These are phyloP conservation scores for Volucella inanis DNA, from an alignment of 2,888 invertebrate genomes.

Conservation along the genomic window DNA sequence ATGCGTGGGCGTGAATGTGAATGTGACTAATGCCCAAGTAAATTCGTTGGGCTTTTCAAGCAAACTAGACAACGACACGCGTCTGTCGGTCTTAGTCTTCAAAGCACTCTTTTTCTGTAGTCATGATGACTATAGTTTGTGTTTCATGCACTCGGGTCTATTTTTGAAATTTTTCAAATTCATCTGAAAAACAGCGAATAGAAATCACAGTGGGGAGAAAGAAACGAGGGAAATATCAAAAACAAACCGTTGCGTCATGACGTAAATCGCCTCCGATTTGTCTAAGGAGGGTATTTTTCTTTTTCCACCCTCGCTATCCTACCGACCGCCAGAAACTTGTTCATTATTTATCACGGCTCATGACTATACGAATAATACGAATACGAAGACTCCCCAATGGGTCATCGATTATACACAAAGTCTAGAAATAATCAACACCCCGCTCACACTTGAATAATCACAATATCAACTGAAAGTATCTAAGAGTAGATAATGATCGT, in stretches of 20 bases:
- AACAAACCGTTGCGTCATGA: neutral
- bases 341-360: neutral
- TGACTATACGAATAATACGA: too few species aligned
- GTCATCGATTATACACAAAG: constrained; percentile 61
- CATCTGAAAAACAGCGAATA: neutral
- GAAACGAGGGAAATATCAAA: neutral
- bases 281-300: neutral
- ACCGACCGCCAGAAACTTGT: neutral
- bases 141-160: constrained; percentile 17
- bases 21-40: constrained; percentile 35
- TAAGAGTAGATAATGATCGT: constrained; percentile 21
- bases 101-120: neutral
- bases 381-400: constrained; percentile 7
- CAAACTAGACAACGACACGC: constrained; percentile 24
- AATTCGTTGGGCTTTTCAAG: constrained; percentile 12
- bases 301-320: neutral
- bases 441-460: neutral
- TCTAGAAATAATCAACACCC: constrained; percentile 53
- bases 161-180: neutral
- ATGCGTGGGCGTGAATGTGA: constrained; percentile 15
- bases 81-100: neutral
- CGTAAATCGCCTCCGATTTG: constrained; percentile 2
- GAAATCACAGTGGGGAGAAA: neutral
- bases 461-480: constrained; percentile 1
- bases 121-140: neutral